Conservation (phyloP, 2,113 vertebrate species). For the Pelecanoides urinatrix region DNA sequence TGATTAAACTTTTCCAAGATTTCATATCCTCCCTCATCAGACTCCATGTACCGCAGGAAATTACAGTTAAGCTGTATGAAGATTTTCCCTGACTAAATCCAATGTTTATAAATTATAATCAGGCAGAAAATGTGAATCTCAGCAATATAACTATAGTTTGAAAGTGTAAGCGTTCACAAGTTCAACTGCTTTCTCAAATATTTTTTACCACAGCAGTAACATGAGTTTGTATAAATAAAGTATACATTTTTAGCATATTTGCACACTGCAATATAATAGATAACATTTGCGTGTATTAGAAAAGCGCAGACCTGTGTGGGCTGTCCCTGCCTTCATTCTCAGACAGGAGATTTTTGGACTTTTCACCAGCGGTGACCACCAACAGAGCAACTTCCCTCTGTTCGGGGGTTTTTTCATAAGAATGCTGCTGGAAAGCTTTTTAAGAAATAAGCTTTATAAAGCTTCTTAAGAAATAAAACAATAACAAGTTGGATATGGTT, state of each 20-base stretch:
- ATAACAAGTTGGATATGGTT: neutral
- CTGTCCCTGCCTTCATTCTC: neutral
- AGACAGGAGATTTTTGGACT: neutral
- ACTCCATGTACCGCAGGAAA: constrained; percentile 15
- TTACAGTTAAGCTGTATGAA: neutral
- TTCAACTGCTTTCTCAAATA: constrained; percentile 35
- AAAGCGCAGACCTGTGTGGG: neutral
- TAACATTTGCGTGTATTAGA: neutral
- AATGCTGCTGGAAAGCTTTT: constrained; percentile 20
- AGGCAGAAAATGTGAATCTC: constrained; percentile 36
- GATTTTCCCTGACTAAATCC: constrained; percentile 3
- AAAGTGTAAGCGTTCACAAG: constrained; percentile 8
- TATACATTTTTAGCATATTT: constrained; percentile 25
- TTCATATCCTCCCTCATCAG: constrained; percentile 39
- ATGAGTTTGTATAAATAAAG: constrained; percentile 39
- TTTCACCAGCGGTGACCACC: neutral
- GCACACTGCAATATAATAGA: neutral
- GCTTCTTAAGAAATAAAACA: constrained; percentile 45
- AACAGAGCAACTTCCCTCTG: neutral
- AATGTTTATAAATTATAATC: constrained; percentile 13
- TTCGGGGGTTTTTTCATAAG: neutral
- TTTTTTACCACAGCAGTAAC: neutral
- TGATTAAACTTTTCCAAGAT: constrained; percentile 29
- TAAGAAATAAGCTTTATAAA: constrained; percentile 33
- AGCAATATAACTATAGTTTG: neutral